Evolutionary conservation across 1,140 invertebrate genomes (phyloP).

Genomic region (Heliconius melpomene): DNA sequence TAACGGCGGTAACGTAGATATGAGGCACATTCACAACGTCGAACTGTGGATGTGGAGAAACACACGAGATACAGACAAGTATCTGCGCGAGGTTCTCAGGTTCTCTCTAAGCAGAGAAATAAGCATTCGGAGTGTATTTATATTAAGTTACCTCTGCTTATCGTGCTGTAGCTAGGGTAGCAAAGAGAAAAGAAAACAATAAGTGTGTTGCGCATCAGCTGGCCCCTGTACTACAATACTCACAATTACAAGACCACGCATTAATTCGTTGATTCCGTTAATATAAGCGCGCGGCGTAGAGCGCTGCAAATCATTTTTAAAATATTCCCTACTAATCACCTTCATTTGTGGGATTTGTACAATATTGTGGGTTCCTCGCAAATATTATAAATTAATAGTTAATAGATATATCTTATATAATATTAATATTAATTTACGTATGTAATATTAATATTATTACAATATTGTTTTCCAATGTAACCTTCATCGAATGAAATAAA

Average conservation of each 20-base stretch:
- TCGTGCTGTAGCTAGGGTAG: too few relatives aligned
- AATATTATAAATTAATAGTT: neutral
- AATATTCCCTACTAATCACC: slow-evolving; percentile 40
- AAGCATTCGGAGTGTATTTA: too few relatives aligned
- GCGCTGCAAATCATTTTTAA: slow-evolving; percentile 40
- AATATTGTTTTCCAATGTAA: too few relatives aligned
- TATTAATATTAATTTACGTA: too few relatives aligned
- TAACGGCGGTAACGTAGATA: too few relatives aligned
- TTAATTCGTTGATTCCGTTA: slow-evolving; percentile 50
- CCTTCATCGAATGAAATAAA: too few relatives aligned
- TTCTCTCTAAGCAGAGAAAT: too few relatives aligned
- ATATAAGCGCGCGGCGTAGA: slow-evolving; percentile 35
- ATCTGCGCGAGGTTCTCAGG: too few relatives aligned
- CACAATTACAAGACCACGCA: slow-evolving; percentile 23
- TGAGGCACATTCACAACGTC: too few relatives aligned
- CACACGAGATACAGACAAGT: too few relatives aligned
- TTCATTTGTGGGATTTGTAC: slow-evolving; percentile 38
- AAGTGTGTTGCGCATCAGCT: neutral
- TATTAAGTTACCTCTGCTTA: too few relatives aligned
- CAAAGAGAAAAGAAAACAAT: neutral
- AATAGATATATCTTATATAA: neutral
- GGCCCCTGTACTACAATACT: slow-evolving; percentile 28
- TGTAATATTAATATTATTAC: neutral
- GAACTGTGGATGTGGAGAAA: too few relatives aligned
- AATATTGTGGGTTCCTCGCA: slow-evolving; percentile 24